Conservation (phyloP, 2,113 vertebrate genomes). For the Pithys albifrons region DNA sequence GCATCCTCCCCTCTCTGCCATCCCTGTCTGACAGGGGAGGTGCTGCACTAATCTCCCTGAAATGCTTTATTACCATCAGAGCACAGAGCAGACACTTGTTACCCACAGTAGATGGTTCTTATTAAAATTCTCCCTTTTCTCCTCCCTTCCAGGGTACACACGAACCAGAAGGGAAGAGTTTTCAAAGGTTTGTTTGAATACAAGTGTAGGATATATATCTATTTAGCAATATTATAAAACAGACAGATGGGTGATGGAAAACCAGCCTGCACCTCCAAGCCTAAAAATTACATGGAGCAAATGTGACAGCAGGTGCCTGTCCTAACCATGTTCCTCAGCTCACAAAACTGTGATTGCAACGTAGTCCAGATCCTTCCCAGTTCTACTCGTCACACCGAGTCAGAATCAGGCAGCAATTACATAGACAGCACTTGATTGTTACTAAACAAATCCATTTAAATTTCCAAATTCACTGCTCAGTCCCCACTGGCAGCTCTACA, state of each 20-base stretch:
- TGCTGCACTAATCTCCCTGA: not conserved
- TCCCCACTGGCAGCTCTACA: not conserved
- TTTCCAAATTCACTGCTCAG: not conserved
- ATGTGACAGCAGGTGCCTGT: not conserved
- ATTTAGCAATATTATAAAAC: not conserved
- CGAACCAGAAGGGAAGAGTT: not conserved
- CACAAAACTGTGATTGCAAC: not conserved
- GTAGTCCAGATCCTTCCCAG: not conserved
- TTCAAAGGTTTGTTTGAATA: not conserved
- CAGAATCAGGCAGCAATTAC: not conserved
- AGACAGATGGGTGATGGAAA: not conserved
- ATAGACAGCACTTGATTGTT: not conserved
- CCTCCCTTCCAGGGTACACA: not conserved
- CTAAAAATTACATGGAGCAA: not conserved
- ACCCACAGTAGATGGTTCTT: not conserved
- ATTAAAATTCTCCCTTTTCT: not conserved
- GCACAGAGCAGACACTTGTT: not conserved
- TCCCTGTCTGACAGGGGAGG: not conserved
- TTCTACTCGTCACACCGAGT: fast-evolving
- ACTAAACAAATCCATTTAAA: not conserved
- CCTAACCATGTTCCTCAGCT: not conserved
- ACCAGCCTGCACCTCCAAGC: fast-evolving
- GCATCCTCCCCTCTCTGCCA: not conserved
- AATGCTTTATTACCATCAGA: not conserved
- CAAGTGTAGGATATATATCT: not conserved